Evolutionary conservation across 2,888 invertebrate genomes (phyloP), one percentile per base, ranked within the genome.

Genomic region (Pseudeuparius sepicola): DNA sequence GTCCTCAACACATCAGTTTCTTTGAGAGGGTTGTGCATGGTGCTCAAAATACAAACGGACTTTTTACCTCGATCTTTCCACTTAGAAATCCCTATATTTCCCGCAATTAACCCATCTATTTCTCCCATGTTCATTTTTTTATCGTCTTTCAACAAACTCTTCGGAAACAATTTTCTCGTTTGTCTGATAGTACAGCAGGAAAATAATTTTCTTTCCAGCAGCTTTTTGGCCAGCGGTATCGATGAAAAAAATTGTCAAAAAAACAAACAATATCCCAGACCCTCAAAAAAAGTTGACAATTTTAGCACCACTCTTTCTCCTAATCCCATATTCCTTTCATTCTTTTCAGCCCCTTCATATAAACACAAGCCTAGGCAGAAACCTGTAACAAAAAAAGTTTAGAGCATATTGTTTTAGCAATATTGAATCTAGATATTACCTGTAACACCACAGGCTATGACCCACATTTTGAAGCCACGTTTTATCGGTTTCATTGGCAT

Each of bases 171-270:
- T 36, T 50, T 49, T 29, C 50, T 39, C 24, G 46, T 45, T 41
- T 41, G 37, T 18, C 51, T 30, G n/a, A 55, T 40, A 25, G 51
- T 54, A 4, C 51, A 53, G 39, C 54, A 55, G 9, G 43, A 47
- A 45, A 53, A 54, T 20, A 51, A 36, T 17, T 41, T 30, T 16
- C 43, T 41, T 12, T 44, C 30, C 27, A 39, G 28, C 7, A 53
- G 40, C 32, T 44, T 42, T 25, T 38, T 20, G 31, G 53, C 35
- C n/a, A 55, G 39, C 13, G 46, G 41, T 18, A 52, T 40, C 34
- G 40, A 43, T n/a, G 49, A 42, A 36, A 52, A 54, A 45, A 49
- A 52, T 35, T 47, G 48, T 35, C 51, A 52, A 42, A 54, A 54
- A 40, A 43, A 52, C 4, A 51, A 25, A 25, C 45, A 49, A 39